Base-by-base conservation (phyloP, 2,797 vertebrate species). In the Poecile montanus region DNA sequence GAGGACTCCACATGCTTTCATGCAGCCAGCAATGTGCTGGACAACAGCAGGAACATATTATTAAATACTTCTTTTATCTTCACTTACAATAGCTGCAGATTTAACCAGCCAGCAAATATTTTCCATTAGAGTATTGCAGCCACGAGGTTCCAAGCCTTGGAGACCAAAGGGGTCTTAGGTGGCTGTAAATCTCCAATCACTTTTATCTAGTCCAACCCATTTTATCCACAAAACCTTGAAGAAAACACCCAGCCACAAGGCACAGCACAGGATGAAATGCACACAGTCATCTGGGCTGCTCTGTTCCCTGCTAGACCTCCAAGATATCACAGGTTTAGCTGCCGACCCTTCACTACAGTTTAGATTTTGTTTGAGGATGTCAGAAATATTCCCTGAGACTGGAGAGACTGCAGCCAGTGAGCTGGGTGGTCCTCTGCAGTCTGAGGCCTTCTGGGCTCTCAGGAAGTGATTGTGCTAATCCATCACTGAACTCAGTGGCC, bases 1-100 rank as follows among this genome's bases (percentile, higher is more conserved):
- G n/a, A 92, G 29, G 34, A 38, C 30, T 89, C 50, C 82, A 70
- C 58, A 86, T 13, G 85, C 62, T 70, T 90, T 83, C 85, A 80
- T 4, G 25, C 61, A 85, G 87, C 83, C 89, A 88, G 88, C 83
- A 95, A 66, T 54, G 51, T 42, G 57, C 73, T 89, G 87, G 93
- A 85, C 86, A 96, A 95, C 91, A 95, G 88, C 4, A 6, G 88
- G 88, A 95, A 95, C 38, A 29, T 54, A 91, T 94, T 96, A 92
- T 85, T 93, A 85, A 89, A 93, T 86, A 95, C 75, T 76, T 90
- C 80, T 95, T 96, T 95, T 85, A 95, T 95, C 88, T 94, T 92
- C 50, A 57, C 40, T 85, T 84, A 94, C 78, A 96, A 94, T 40
- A 84, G 53, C 40, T 75, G 86, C 51, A 67, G 86, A 91, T 79